Evolutionary conservation across 2,113 vertebrate genomes (phyloP).

Genomic region (Carlito syrichta): DNA sequence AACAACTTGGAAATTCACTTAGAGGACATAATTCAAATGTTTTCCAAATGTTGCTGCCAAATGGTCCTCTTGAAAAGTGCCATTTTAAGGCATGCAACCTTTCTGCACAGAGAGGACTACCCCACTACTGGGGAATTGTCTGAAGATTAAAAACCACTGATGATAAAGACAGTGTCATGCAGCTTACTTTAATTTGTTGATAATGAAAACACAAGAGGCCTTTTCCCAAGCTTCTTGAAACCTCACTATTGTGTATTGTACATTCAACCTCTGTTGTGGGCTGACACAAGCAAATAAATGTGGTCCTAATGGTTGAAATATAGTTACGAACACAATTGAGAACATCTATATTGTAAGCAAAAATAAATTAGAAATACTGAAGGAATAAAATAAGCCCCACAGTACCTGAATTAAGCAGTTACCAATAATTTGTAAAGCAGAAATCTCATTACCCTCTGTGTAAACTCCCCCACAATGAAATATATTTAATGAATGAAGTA

Average conservation of each 20-base stretch:
- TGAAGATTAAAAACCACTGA: slow-evolving; percentile 77
- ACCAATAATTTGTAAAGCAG: slow-evolving; percentile 89
- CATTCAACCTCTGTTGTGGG: slow-evolving; percentile 78
- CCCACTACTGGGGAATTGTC: slow-evolving; percentile 71
- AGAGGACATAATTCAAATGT: slow-evolving; percentile 91
- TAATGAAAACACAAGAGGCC: slow-evolving; percentile 78
- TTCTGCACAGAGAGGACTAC: slow-evolving; percentile 71
- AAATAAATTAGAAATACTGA: slow-evolving; percentile 89
- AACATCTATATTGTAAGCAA: slow-evolving; percentile 89
- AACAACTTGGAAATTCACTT: slow-evolving; percentile 92
- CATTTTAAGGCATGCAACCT: slow-evolving; percentile 79
- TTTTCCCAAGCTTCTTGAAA: slow-evolving; percentile 74
- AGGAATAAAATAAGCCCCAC: slow-evolving; percentile 86
- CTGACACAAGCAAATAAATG: slow-evolving; percentile 86
- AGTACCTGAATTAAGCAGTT: slow-evolving; percentile 86
- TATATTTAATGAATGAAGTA: slow-evolving; percentile 89
- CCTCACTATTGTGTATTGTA: slow-evolving; percentile 73
- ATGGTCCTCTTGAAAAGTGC: slow-evolving; percentile 84
- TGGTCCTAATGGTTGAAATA: slow-evolving; percentile 84
- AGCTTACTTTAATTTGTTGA: slow-evolving; percentile 77
- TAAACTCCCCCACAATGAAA: slow-evolving; percentile 86
- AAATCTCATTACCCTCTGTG: slow-evolving; percentile 88
- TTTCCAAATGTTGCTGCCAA: slow-evolving; percentile 91
- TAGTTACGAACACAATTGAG: slow-evolving; percentile 87
- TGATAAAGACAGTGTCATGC: slow-evolving; percentile 76